Conservation (phyloP, 2,113 vertebrate species). For the Gymnobelideus leadbeateri region DNA sequence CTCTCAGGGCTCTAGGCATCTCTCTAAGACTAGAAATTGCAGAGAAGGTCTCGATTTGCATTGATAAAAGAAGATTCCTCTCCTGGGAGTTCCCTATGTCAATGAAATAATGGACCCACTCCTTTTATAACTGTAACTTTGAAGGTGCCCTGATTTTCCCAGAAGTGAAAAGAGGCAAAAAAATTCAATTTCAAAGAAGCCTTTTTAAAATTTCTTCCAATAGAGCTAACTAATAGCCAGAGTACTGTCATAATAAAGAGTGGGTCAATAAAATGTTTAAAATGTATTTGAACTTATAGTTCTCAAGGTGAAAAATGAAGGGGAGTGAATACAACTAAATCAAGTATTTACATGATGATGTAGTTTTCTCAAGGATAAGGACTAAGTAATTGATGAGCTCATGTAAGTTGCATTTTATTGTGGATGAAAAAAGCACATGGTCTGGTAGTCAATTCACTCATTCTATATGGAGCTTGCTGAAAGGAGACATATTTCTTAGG, state of each 20-base stretch:
- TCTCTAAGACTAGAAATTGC: neutral
- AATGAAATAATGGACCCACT: neutral
- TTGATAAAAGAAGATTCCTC: neutral
- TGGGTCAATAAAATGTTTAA: neutral
- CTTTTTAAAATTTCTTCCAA: neutral
- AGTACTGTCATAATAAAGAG: neutral
- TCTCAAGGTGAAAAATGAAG: constrained; percentile 26
- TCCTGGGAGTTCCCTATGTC: neutral
- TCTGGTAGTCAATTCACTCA: neutral
- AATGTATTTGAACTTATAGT: neutral
- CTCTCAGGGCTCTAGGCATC: neutral
- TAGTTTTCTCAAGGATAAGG: neutral
- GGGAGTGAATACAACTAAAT: neutral
- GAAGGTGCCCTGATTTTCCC: constrained; percentile 27
- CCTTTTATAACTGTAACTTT: neutral
- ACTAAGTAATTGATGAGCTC: constrained; percentile 31
- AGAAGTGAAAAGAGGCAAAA: constrained; percentile 19
- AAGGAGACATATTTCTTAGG: neutral
- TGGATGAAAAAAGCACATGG: neutral
- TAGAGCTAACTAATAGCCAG: neutral
- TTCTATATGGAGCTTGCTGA: neutral
- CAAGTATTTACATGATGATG: neutral
- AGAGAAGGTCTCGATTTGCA: neutral
- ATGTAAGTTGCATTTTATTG: neutral
- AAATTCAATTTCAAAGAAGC: constrained; percentile 18